phyloP scores from a whole-genome alignment of 1,140 invertebrate genomes.

The Antheraea mylitta region DNA sequence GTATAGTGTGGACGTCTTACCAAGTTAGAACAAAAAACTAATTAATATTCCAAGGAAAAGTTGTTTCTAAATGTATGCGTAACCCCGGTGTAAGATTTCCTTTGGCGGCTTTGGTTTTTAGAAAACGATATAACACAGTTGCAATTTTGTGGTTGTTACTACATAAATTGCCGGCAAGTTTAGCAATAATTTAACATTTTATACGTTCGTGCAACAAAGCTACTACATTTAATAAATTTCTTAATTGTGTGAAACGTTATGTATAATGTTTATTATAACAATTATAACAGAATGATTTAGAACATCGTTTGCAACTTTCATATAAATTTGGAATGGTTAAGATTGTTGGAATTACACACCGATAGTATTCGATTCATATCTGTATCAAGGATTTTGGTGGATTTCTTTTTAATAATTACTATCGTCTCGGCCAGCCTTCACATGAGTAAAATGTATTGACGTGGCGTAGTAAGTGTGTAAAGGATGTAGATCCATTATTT shows the following conservation, averaged over 20 bases:
- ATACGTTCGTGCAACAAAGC: neutral
- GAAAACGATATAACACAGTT: neutral
- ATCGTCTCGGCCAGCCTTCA: too few relatives aligned
- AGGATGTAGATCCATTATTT: too few relatives aligned
- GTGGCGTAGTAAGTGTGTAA: too few relatives aligned
- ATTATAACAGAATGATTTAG: neutral
- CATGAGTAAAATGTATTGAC: too few relatives aligned
- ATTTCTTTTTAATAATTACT: too few relatives aligned
- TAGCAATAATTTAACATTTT: neutral
- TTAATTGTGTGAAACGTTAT: neutral
- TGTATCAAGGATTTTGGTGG: conserved; percentile 19
- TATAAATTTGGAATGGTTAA: neutral
- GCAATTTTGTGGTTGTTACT: neutral
- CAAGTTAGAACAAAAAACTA: neutral
- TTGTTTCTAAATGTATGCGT: neutral
- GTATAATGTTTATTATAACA: neutral
- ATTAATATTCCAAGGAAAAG: neutral
- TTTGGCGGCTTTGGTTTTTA: neutral
- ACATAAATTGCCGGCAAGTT: neutral
- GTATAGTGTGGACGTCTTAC: neutral
- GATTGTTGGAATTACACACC: conserved; percentile 8
- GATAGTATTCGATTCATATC: conserved; percentile 28
- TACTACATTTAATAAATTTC: neutral
- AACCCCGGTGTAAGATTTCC: neutral
- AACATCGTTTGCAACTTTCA: neutral